Base-by-base conservation (phyloP, 2,888 invertebrate genomes). In the Hemithea aestivaria region DNA sequence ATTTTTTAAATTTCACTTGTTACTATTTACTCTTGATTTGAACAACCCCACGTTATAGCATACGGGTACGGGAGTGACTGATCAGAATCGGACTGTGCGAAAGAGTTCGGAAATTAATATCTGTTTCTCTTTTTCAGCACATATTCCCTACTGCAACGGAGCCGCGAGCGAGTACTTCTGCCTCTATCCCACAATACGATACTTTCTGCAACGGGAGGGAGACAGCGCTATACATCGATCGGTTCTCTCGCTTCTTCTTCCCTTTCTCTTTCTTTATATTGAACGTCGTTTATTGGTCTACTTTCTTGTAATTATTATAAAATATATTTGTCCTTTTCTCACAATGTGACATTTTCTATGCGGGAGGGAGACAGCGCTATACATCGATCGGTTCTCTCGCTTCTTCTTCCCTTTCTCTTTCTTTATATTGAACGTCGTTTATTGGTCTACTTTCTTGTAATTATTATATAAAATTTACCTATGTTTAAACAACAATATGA, bases 401-500 rank as follows among this genome's bases (percentile, higher is more conserved):
- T 93, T 95, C 82, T 95, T 96, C 84, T 96, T 96, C 57, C 96
- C 96, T 0, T 94, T 96, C 71, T 94, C 95, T 2, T 96, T 96
- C 83, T 91, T 95, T 60, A 93, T 96, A 63, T 88, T 96, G n/a
- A 96, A 96, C 70, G 92, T 96, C 50, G 93, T 94, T 7, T 96
- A 96, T 73, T 96, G 96, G 96, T 93, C 93, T 57, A 95, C 94
- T 44, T 95, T 95, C 78, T 63, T 87, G 68, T 87, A 73, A 65
- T 9, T 29, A 11, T 23, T 26, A 27, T n/a, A n/a, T 40, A 7
- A 29, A 35, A 24, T 16, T 16, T 16, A 16, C 3, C 5, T 16
- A 4, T 16, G 5, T 4, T 4, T 16, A 4, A 2, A 2, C 3
- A 2, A 16, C 16, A 16, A 61, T 95, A 95, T 76, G 93, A 94